Evolutionary conservation across 2,113 vertebrate species (phyloP).

Genomic region (Tetrax tetrax): DNA sequence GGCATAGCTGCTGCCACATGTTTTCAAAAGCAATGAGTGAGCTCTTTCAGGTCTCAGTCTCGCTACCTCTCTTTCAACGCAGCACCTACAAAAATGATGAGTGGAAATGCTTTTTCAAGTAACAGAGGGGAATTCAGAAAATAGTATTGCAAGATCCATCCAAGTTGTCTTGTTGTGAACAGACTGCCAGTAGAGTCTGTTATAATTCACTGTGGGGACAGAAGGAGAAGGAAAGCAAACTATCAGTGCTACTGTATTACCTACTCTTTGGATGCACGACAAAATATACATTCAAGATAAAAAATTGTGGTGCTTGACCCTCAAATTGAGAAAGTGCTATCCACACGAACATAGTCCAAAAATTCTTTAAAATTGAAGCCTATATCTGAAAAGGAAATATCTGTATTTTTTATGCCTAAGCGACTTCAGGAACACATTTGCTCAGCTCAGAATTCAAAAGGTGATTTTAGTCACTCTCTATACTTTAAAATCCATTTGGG

Average conservation of each 20-base stretch:
- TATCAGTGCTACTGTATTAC: background rate
- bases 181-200: background rate
- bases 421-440: background rate
- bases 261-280: background rate
- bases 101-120: background rate
- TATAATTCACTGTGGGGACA: background rate
- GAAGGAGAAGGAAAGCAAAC: constrained; percentile 21
- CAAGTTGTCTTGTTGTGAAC: background rate
- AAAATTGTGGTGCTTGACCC: background rate
- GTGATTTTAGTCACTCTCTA: background rate
- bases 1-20: background rate
- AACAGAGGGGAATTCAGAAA: background rate
- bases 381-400: background rate
- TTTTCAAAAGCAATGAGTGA: background rate
- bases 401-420: background rate
- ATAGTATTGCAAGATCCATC: background rate
- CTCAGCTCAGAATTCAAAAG: background rate
- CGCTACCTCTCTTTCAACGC: background rate
- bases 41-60: background rate
- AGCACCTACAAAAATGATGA: background rate
- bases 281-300: background rate
- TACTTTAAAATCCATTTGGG: background rate
- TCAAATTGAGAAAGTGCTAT: background rate
- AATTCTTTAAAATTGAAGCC: background rate
- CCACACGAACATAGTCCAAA: background rate